Conservation (phyloP, 1,140 invertebrate genomes). For the Drosophila bipectinata region DNA sequence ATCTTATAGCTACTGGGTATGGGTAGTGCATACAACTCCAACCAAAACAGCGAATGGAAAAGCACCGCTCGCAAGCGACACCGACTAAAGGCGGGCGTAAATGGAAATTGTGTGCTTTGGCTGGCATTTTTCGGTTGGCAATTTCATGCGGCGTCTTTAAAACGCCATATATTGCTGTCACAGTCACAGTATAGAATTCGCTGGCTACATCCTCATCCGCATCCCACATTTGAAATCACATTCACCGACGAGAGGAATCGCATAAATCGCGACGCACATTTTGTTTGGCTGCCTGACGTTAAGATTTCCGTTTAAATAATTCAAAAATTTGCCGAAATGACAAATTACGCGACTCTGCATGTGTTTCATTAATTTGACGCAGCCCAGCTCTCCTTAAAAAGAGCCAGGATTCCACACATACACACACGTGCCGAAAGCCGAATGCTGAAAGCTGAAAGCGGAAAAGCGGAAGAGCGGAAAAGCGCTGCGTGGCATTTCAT, state of each 20-base stretch:
- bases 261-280: slow-evolving; percentile 55
- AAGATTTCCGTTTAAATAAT: slow-evolving; percentile 78
- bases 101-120: slow-evolving; percentile 50
- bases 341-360: slow-evolving; percentile 73
- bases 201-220: slow-evolving; percentile 3
- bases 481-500: slow-evolving; percentile 71
- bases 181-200: slow-evolving; percentile 29
- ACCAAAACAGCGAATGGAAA: slow-evolving; percentile 34
- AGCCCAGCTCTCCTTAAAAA: slow-evolving; percentile 10
- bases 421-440: slow-evolving; percentile 54
- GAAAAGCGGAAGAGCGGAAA: slow-evolving; percentile 58
- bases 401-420: slow-evolving; percentile 39
- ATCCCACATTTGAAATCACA: slow-evolving; percentile 38
- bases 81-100: slow-evolving; percentile 12
- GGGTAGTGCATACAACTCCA: slow-evolving; percentile 44
- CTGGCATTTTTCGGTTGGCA: slow-evolving; percentile 52
- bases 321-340: slow-evolving; percentile 78
- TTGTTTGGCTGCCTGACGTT: slow-evolving; percentile 53
- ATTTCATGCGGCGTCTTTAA: slow-evolving; percentile 55
- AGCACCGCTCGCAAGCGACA: slow-evolving; percentile 12
- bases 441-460: slow-evolving; percentile 50
- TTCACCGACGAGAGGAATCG: slow-evolving; percentile 20
- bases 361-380: slow-evolving; percentile 75
- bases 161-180: slow-evolving; percentile 46
- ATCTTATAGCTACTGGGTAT: slow-evolving; percentile 15